phyloP scores from a whole-genome alignment of 2,797 vertebrate genomes.

The Myripristis murdjan region DNA sequence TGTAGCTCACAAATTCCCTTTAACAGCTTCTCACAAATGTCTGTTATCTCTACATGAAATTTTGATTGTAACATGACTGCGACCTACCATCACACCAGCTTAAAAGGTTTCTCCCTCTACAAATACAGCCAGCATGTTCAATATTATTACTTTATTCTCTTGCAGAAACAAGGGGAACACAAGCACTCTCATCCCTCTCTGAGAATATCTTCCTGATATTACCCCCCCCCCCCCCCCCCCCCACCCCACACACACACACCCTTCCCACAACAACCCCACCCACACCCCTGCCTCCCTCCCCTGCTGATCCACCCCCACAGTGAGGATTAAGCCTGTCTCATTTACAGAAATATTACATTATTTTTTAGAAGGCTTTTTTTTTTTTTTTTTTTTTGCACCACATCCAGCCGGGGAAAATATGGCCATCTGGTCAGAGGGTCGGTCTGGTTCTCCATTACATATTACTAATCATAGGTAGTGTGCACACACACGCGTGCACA shows the following conservation, averaged over 20 bases:
- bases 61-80: not conserved
- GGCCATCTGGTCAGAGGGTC: slow-evolving; percentile 69
- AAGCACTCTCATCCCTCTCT: slow-evolving; percentile 6
- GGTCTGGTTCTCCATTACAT: slow-evolving; percentile 61
- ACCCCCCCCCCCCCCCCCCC: not conserved
- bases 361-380: slow-evolving; percentile 64
- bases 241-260: too few species aligned
- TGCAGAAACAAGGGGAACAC: slow-evolving; percentile 28
- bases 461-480: slow-evolving; percentile 67
- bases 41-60: not conserved
- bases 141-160: slow-evolving; percentile 4
- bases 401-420: slow-evolving; percentile 63
- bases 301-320: slow-evolving; percentile 10
- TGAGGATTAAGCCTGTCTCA: slow-evolving; percentile 70
- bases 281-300: slow-evolving; percentile 11
- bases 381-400: slow-evolving; percentile 60
- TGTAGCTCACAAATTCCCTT: not conserved
- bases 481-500: slow-evolving; percentile 34
- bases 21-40: not conserved
- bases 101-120: not conserved
- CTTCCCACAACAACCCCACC: too few species aligned
- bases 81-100: not conserved
- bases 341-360: slow-evolving; percentile 68
- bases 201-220: too few species aligned
- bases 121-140: slow-evolving; percentile 8